Evolutionary conservation across 2,888 invertebrate species (phyloP).

Genomic region (Acanthosepion lycidas): DNA sequence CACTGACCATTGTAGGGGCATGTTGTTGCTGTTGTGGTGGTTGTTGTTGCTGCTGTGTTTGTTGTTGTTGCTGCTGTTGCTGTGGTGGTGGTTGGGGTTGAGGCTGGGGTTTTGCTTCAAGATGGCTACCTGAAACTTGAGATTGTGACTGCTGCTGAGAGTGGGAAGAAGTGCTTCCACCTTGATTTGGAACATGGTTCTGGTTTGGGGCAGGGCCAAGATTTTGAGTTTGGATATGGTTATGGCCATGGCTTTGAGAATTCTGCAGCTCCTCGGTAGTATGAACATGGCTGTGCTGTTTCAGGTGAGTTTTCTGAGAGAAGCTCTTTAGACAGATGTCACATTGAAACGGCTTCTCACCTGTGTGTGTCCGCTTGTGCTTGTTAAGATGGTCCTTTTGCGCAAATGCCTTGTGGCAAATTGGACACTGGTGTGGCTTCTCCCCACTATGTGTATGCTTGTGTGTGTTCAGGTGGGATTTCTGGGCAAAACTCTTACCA

Average conservation of each 20-base stretch:
- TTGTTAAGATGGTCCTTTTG: conserved; percentile 43
- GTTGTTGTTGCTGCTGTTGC: neutral
- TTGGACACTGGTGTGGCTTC: conserved; percentile 40
- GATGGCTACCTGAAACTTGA: neutral
- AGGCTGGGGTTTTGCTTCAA: neutral
- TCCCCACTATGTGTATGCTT: conserved; percentile 40
- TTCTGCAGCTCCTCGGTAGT: neutral
- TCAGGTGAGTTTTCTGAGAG: conserved; percentile 44
- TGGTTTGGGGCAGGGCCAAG: neutral
- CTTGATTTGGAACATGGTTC: conserved; percentile 36
- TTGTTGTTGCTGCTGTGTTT: neutral
- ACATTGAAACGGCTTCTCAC: conserved; percentile 44
- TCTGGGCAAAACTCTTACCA: conserved; percentile 42
- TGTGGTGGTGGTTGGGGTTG: neutral
- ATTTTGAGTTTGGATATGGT: neutral
- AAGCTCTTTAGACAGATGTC: neutral
- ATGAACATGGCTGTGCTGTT: conserved; percentile 38
- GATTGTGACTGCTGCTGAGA: neutral
- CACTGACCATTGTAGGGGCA: neutral
- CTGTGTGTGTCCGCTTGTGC: conserved; percentile 33
- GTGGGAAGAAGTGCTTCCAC: neutral
- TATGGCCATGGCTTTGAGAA: neutral
- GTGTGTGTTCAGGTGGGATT: conserved; percentile 34
- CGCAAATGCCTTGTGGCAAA: conserved; percentile 40
- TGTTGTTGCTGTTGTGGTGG: neutral